Evolutionary conservation across 2,113 vertebrate species (phyloP).

Genomic region (Thomomys bottae): DNA sequence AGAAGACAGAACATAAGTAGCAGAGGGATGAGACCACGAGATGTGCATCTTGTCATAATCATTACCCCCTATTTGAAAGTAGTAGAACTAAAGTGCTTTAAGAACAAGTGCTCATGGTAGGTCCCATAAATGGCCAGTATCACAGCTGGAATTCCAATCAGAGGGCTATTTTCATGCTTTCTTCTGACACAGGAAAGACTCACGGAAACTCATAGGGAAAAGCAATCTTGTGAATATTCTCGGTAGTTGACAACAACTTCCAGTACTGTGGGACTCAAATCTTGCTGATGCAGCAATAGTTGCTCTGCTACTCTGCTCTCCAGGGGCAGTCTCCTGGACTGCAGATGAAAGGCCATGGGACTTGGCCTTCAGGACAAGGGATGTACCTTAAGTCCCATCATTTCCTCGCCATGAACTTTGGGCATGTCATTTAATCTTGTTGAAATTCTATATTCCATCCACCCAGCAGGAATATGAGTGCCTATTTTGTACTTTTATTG

Average conservation of each 20-base stretch:
- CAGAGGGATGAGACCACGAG: neutral
- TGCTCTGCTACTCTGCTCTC: neutral
- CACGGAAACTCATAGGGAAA: neutral
- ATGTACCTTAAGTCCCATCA: neutral
- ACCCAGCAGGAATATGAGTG: constrained; percentile 42
- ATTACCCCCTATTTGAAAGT: neutral
- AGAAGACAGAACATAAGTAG: neutral
- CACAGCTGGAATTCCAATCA: neutral
- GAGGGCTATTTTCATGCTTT: neutral
- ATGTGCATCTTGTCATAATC: neutral
- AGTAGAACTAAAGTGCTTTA: neutral
- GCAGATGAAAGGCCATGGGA: neutral
- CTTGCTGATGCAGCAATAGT: neutral
- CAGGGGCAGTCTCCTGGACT: neutral
- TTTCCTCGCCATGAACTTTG: constrained; percentile 34
- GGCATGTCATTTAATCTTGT: constrained; percentile 56
- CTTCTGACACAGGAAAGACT: neutral
- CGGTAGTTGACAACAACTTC: neutral
- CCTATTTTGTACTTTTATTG: constrained; percentile 63
- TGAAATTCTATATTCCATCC: constrained; percentile 61
- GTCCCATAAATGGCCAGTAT: neutral
- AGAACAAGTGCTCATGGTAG: neutral
- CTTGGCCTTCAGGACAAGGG: neutral
- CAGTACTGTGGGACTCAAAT: neutral
- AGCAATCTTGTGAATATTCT: neutral